Base-by-base conservation (phyloP, 2,888 invertebrate species). In the Eupithecia centaureata region DNA sequence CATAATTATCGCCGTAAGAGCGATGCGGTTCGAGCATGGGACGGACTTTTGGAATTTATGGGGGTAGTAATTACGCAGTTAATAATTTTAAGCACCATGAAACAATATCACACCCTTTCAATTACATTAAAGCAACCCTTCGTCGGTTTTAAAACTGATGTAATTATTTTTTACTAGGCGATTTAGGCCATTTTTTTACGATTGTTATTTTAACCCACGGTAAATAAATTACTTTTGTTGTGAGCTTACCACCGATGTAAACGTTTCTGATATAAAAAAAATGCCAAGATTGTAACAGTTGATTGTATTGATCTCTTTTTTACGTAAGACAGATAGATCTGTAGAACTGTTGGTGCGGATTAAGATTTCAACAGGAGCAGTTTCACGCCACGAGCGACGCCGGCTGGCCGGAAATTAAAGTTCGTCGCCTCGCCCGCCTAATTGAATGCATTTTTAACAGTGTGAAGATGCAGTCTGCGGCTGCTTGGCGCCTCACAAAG, bases 361-460 rank as follows among this genome's bases (percentile, higher is more conserved):
- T 86, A 86, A 87, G 86, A 86, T 86, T 86, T 86, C 84, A 83
- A 82, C 79, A 80, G 79, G 82, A 83, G 84, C 85, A 85, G 83
- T 86, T 88, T 86, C 83, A 80, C 83, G 76, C 83, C 82, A 75
- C 82, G 83, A 82, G 82, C 80, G 82, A 79, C 83, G 81, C 80
- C 79, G 77, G 77, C 83, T 78, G 83, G 77, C 86, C 85, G 89
- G 87, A 89, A 89, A 90, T 89, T 88, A 90, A 89, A 89, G 87
- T 88, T 85, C 83, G 83, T 85, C 85, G 87, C 87, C 83, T 86
- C 86, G 84, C 84, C 81, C 83, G 82, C 82, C 86, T 91, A 91
- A 93, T 92, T 91, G 85, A 91, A 91, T 91, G 86, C 90, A 91
- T 91, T 92, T 91, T 91, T 90, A 88, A 91, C 86, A 84, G 86